phyloP scores from a whole-genome alignment of 2,888 invertebrate genomes.

The Calliscelio sp. region DNA sequence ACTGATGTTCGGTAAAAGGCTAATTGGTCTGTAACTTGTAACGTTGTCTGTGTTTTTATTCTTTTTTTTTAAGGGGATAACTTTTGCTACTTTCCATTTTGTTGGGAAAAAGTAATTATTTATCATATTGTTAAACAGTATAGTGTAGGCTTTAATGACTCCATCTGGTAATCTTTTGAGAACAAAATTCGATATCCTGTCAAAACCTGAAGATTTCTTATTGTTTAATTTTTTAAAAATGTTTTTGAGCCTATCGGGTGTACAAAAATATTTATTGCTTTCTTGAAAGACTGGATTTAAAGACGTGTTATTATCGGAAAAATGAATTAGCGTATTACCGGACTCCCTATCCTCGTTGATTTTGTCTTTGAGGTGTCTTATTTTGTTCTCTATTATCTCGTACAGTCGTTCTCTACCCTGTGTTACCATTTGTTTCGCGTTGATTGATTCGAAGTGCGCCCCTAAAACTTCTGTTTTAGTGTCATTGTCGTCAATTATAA shows the following conservation, averaged over 20 bases:
- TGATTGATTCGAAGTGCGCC: not conserved
- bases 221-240: constrained; percentile 61
- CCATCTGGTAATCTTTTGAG: constrained; percentile 21
- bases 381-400: constrained; percentile 2
- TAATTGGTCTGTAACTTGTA: constrained; percentile 65
- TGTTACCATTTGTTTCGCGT: not conserved
- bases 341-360: not conserved
- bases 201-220: constrained; percentile 68
- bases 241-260: not conserved
- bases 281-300: not conserved
- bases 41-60: not conserved
- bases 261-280: constrained; percentile 27
- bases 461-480: not conserved
- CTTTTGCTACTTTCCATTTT: constrained; percentile 7
- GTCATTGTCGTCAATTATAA: too few species aligned
- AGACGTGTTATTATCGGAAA: constrained; percentile 11
- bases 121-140: not conserved
- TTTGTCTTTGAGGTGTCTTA: not conserved
- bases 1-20: constrained; percentile 52
- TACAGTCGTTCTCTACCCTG: not conserved
- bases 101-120: constrained; percentile 6
- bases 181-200: constrained; percentile 52
- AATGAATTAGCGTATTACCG: not conserved
- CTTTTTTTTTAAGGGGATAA: constrained; percentile 40
- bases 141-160: not conserved